These are phyloP conservation scores for Spermophilus dauricus DNA, from an alignment of 2,113 vertebrate species.

Conservation along the genomic window DNA sequence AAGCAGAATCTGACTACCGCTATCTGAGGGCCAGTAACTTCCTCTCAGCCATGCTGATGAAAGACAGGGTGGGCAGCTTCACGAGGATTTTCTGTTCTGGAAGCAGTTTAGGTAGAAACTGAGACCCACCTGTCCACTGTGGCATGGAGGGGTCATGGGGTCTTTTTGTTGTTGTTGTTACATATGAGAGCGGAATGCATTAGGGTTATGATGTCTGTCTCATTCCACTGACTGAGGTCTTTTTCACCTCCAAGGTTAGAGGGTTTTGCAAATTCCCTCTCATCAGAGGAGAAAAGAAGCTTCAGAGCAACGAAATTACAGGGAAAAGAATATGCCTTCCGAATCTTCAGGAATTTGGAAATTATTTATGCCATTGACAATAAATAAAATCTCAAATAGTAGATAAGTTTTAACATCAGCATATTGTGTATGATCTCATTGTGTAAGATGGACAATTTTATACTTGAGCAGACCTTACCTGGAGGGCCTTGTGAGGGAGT, in stretches of 20 bases:
- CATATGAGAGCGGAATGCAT: too few relatives aligned
- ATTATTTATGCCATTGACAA: not conserved
- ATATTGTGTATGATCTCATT: not conserved
- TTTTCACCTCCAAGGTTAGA: not conserved
- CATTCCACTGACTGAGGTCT: not conserved
- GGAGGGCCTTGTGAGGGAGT: not conserved
- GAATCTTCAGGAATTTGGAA: not conserved
- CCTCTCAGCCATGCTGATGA: not conserved
- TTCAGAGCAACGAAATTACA: not conserved
- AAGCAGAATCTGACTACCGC: not conserved
- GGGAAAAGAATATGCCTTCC: not conserved
- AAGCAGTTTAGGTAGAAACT: not conserved
- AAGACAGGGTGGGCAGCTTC: not conserved
- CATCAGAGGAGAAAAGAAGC: not conserved
- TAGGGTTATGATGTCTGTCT: too few relatives aligned
- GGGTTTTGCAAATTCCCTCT: not conserved
- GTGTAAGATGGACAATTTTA: not conserved
- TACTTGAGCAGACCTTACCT: not conserved
- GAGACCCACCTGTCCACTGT: not conserved
- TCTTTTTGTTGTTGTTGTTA: too few relatives aligned
- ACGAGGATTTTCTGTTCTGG: not conserved
- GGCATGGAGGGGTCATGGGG: not conserved
- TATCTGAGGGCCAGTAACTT: not conserved
- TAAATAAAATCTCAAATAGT: conserved; percentile 2
- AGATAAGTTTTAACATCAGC: not conserved